Conservation (phyloP, 2,797 vertebrate genomes). For the Centropyge bicolor region DNA sequence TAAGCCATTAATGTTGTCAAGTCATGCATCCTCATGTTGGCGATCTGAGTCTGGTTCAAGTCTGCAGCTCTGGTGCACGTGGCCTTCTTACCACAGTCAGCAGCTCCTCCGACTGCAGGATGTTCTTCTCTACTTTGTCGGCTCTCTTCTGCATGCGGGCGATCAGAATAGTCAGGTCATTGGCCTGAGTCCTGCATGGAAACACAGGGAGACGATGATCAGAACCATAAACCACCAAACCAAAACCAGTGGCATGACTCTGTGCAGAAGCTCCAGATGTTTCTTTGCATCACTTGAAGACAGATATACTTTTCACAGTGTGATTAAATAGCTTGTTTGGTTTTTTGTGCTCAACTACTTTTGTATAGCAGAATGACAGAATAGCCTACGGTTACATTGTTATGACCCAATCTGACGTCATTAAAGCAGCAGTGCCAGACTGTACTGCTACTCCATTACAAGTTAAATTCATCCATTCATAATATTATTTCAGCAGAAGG, state of each 20-base stretch:
- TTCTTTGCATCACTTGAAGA: neutral
- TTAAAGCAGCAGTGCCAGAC: no score
- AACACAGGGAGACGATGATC: neutral
- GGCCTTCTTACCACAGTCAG: conserved; percentile 84
- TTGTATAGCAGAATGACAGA: no score
- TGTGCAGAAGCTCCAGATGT: neutral
- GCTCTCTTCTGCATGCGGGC: conserved; percentile 92
- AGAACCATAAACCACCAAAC: neutral
- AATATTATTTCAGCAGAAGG: neutral
- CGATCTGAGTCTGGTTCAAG: neutral
- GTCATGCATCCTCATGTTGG: neutral
- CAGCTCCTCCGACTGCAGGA: conserved; percentile 87
- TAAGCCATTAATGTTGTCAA: neutral
- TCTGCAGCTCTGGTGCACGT: neutral
- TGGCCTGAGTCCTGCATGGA: conserved; percentile 82
- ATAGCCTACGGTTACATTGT: no score
- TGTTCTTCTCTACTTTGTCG: conserved; percentile 92
- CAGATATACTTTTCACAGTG: no score
- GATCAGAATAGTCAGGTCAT: conserved; percentile 88
- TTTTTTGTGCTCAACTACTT: no score
- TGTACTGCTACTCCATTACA: no score
- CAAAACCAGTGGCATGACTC: neutral
- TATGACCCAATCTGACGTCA: no score
- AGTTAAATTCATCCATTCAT: no score
- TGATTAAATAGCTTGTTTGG: no score